A percentile compares a stretch with the other conserved stretches of the same genome.
Conservation (phyloP, 2,113 vertebrate species). For the Xyliphius kryptos region DNA sequence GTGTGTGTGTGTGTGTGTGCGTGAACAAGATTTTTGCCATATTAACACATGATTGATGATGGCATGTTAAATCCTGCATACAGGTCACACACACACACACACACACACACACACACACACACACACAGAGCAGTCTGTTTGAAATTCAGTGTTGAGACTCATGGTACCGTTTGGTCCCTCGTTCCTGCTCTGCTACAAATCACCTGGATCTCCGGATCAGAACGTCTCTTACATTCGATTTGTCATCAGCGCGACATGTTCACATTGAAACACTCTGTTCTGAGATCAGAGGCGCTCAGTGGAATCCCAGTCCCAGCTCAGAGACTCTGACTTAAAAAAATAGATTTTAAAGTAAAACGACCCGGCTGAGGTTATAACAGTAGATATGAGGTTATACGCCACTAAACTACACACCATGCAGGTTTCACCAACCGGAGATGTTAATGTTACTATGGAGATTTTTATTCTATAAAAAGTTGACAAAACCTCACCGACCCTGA, state of each 20-base stretch:
- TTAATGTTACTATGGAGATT: too few species aligned
- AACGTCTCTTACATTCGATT: constrained; percentile 67
- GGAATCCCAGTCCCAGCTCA: too few species aligned
- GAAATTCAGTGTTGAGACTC: constrained; percentile 60
- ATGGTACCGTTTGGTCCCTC: constrained; percentile 60
- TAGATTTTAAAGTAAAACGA: too few species aligned
- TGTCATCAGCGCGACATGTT: constrained; percentile 52
- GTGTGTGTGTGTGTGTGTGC: neutral
- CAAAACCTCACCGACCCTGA: too few species aligned
- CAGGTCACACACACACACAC: constrained; percentile 1
- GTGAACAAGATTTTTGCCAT: too few species aligned
- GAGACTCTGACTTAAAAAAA: too few species aligned
- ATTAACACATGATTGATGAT: constrained; percentile 20
- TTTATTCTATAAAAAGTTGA: too few species aligned
- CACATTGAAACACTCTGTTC: neutral
- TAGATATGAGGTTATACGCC: too few species aligned
- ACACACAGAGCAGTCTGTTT: constrained; percentile 52
- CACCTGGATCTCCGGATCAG: constrained; percentile 66
- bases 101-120: neutral
- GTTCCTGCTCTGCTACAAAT: constrained; percentile 68
- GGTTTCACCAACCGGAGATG: too few species aligned
- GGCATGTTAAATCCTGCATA: constrained; percentile 11
- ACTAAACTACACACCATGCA: too few species aligned
- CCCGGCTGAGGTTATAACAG: too few species aligned
- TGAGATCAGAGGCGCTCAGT: neutral